Evolutionary conservation across 2,888 invertebrate species (phyloP).

Genomic region (Perdita meconis): DNA sequence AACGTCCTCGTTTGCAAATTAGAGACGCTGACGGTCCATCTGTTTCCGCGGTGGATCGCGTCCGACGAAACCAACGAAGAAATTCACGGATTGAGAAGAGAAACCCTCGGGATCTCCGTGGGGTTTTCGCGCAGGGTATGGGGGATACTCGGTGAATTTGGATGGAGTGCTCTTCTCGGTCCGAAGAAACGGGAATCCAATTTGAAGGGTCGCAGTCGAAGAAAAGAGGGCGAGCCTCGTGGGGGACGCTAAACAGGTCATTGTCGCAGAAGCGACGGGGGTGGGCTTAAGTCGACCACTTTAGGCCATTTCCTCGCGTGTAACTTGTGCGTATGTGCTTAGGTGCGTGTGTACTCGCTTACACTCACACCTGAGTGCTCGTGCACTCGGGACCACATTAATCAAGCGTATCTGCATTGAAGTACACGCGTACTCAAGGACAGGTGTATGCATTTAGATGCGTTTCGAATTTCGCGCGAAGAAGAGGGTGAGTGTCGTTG

Average conservation of each 20-base stretch:
- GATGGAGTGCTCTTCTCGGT: slow-evolving; percentile 62
- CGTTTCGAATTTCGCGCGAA: slow-evolving; percentile 3
- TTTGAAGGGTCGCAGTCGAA: slow-evolving; percentile 58
- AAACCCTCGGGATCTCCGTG: slow-evolving; percentile 16
- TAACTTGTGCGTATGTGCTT: background rate
- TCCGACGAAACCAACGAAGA: too few species aligned
- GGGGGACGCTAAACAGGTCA: slow-evolving; percentile 73
- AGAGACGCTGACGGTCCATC: slow-evolving; percentile 57
- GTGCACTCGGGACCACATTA: too few species aligned
- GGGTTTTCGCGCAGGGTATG: background rate
- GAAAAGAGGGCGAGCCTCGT: slow-evolving; percentile 23
- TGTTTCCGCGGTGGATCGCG: slow-evolving; percentile 36
- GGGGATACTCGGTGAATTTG: slow-evolving; percentile 9
- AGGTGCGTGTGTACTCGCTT: slow-evolving; percentile 48
- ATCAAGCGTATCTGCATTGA: too few species aligned
- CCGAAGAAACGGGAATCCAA: slow-evolving; percentile 77
- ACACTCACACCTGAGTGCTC: too few species aligned
- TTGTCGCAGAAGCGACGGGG: slow-evolving; percentile 70
- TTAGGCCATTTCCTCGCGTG: slow-evolving; percentile 29
- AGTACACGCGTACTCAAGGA: too few species aligned
- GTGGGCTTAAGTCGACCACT: slow-evolving; percentile 67
- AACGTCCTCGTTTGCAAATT: slow-evolving; percentile 69
- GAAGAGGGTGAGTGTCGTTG: background rate
- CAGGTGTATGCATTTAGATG: too few species aligned
- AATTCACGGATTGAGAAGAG: too few species aligned